These are phyloP conservation scores for Desmophyllum pertusum DNA, from an alignment of 92 coral and sea anemone species.

Conservation along the genomic window DNA sequence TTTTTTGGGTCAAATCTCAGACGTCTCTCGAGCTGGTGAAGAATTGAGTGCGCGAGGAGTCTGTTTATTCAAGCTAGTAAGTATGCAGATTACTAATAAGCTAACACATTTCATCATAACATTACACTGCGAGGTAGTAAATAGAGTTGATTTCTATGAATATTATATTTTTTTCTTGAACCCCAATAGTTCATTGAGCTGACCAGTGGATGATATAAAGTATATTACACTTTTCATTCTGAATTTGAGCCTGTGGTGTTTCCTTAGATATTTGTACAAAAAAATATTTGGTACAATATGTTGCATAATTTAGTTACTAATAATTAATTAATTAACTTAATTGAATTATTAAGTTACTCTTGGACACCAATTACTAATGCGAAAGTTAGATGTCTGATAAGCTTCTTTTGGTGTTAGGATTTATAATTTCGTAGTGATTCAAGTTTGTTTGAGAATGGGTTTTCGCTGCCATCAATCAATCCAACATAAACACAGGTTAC, in stretches of 20 bases:
- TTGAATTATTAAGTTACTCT: too few species aligned
- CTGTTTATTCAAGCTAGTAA: neutral
- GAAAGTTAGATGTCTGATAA: too few species aligned
- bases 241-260: neutral
- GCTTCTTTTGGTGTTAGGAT: neutral
- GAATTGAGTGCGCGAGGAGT: neutral
- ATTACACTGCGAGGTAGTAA: neutral
- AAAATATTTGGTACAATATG: too few species aligned
- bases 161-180: neutral
- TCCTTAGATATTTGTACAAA: too few species aligned
- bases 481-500: neutral
- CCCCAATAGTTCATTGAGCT: neutral
- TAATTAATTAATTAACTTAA: too few species aligned
- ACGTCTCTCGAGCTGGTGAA: neutral
- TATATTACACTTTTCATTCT: neutral
- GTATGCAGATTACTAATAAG: neutral
- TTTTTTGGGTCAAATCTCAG: neutral
- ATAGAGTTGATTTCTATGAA: neutral
- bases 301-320: too few species aligned
- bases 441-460: neutral
- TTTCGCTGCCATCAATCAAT: neutral
- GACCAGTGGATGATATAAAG: neutral
- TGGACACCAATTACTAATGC: too few species aligned
- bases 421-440: neutral
- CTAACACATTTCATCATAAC: neutral